A percentile compares a stretch with the other conserved stretches of the same genome.
These are phyloP conservation scores for Clupea harengus DNA, from an alignment of 2,113 vertebrate species.

Conservation along the genomic window DNA sequence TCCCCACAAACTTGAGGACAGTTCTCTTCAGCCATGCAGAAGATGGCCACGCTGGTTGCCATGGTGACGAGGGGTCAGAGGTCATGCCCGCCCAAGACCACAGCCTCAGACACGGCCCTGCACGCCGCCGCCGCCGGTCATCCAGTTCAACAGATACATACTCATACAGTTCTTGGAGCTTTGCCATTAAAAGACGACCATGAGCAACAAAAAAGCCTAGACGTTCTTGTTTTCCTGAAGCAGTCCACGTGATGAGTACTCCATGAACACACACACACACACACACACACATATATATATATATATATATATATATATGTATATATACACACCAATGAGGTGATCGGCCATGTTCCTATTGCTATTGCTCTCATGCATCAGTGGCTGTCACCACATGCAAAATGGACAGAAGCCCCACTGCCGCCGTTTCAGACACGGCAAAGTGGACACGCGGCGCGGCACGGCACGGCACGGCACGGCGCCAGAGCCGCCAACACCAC, in stretches of 20 bases:
- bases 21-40: conserved; percentile 1
- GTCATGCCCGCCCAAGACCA: background rate
- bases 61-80: background rate
- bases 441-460: background rate
- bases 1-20: conserved; percentile 8
- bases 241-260: background rate
- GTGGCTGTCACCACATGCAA: background rate
- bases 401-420: background rate
- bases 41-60: conserved; percentile 4
- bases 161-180: background rate
- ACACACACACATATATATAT: background rate
- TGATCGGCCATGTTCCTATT: background rate
- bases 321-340: background rate
- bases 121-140: background rate
- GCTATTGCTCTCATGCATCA: conserved; percentile 1
- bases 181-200: background rate
- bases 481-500: background rate
- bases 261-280: background rate
- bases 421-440: background rate
- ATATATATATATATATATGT: background rate
- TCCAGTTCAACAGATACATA: background rate
- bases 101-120: background rate
- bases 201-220: background rate
- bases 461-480: too few relatives aligned
- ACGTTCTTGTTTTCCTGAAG: background rate